Conservation (phyloP, 2,888 invertebrate genomes). For the Nipponacmea schrenckii region DNA sequence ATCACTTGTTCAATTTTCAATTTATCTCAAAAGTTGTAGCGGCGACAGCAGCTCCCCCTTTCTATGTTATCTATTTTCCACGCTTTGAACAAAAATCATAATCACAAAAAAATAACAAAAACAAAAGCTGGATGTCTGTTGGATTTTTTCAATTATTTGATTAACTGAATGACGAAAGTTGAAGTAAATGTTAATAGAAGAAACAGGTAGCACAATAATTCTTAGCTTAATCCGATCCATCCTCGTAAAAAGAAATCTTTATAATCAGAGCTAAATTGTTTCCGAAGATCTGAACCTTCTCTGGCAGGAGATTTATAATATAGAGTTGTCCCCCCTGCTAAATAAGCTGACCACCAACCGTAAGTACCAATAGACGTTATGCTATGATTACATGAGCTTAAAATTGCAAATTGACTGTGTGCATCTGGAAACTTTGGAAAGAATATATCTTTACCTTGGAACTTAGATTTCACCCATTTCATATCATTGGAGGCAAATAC, state of each 20-base stretch:
- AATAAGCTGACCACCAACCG: not conserved
- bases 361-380: not conserved
- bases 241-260: not conserved
- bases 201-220: too few species aligned
- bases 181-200: too few species aligned
- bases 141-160: too few species aligned
- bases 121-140: too few species aligned
- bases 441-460: not conserved
- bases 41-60: too few species aligned
- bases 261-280: slow-evolving; percentile 1
- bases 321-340: slow-evolving; percentile 1
- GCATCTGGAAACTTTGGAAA: not conserved
- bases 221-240: not conserved
- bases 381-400: not conserved
- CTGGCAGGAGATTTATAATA: slow-evolving; percentile 3
- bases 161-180: too few species aligned
- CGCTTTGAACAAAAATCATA: too few species aligned
- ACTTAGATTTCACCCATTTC: not conserved
- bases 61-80: too few species aligned
- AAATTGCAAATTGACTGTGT: not conserved
- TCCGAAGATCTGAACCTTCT: not conserved
- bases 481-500: not conserved
- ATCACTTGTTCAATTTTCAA: too few species aligned
- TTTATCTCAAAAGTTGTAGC: too few species aligned
- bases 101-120: too few species aligned